Percentiles rank a stretch among this genome's conserved stretches.
Evolutionary conservation across 2,888 invertebrate genomes (phyloP).

Genomic region (Chromoteleia sp.): DNA sequence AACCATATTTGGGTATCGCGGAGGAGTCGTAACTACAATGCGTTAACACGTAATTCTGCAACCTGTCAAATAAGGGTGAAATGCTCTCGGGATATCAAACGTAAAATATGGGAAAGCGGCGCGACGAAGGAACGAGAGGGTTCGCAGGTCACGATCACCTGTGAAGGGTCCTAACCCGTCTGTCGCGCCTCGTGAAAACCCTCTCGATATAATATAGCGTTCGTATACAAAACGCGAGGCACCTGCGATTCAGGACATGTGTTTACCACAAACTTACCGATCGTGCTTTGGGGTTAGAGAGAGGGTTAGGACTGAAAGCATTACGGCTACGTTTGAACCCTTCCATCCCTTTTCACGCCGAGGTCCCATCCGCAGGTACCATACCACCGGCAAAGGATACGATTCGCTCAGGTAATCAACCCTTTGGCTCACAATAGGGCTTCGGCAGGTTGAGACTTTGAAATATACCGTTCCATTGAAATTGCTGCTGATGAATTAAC

Average conservation of each 20-base stretch:
- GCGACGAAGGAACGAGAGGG: slow-evolving; percentile 38
- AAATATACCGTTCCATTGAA: slow-evolving; percentile 9
- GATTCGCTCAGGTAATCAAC: slow-evolving; percentile 61
- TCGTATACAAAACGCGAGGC: slow-evolving; percentile 47
- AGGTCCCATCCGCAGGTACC: slow-evolving; percentile 39
- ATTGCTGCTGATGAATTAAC: slow-evolving; percentile 12
- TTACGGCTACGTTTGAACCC: slow-evolving; percentile 42
- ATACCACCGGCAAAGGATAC: slow-evolving; percentile 42
- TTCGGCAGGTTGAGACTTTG: slow-evolving; percentile 45
- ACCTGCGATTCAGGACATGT: slow-evolving; percentile 62
- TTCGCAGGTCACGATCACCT: slow-evolving; percentile 76
- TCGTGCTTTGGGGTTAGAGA: slow-evolving; percentile 49
- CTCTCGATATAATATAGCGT: slow-evolving; percentile 52
- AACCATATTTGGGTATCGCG: slow-evolving; percentile 9
- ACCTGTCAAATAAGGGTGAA: slow-evolving; percentile 7
- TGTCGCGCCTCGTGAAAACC: slow-evolving; percentile 64
- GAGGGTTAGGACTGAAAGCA: slow-evolving; percentile 60
- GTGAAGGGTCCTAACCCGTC: slow-evolving; percentile 76
- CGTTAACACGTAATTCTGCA: slow-evolving; percentile 20
- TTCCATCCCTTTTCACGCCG: slow-evolving; percentile 42
- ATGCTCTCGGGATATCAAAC: neutral
- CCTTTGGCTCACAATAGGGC: slow-evolving; percentile 51
- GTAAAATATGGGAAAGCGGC: slow-evolving; percentile 15
- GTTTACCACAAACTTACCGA: slow-evolving; percentile 57
- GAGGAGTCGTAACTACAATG: slow-evolving; percentile 7